Evolutionary conservation across 2,113 vertebrate genomes (phyloP), one percentile per base, ranked within the genome.

Genomic region (Pionites leucogaster): DNA sequence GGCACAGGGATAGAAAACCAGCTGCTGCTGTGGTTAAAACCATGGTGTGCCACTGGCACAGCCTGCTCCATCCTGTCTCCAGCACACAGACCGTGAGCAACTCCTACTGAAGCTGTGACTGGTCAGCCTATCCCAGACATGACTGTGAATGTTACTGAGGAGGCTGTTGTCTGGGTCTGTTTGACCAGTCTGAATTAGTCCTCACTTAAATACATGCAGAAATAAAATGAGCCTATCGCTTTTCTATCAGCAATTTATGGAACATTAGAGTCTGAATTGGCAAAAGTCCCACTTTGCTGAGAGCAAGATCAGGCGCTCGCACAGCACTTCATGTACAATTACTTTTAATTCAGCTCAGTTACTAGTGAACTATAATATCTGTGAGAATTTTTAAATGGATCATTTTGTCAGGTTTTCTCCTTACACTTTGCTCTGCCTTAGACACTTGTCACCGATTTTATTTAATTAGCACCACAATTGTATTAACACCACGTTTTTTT

Each of bases 401-500:
- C 79, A 81, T 96, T 96, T 97, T 97, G 96, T 96, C 96, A 93
- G 88, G 90, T 97, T 97, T 95, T 75, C 78, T 95, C 93, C 91
- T 94, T 95, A 74, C 80, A 79, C 88, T 96, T 91, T 91, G 91
- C 83, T 95, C 92, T 95, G 96, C 92, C 91, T 93, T 86, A 96
- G 95, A 96, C 92, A 94, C 97, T 97, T 97, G 95, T 96, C 96
- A 96, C 96, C 97, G 81, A 94, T 96, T 94, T 96, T 97, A 97
- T 97, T 97, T 97, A 97, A 97, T 97, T 97, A 97, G 94, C 96
- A 93, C 89, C 83, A 89, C 97, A 97, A 97, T 96, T 96, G 96
- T 96, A 97, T 97, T 96, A 96, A 94, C 94, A 93, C 94, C 88
- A 96, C 91, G 47, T 91, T 96, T 96, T 96, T 96, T 92, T 75